Conservation (phyloP, 2,113 vertebrate genomes). For the Chrysemys picta region DNA sequence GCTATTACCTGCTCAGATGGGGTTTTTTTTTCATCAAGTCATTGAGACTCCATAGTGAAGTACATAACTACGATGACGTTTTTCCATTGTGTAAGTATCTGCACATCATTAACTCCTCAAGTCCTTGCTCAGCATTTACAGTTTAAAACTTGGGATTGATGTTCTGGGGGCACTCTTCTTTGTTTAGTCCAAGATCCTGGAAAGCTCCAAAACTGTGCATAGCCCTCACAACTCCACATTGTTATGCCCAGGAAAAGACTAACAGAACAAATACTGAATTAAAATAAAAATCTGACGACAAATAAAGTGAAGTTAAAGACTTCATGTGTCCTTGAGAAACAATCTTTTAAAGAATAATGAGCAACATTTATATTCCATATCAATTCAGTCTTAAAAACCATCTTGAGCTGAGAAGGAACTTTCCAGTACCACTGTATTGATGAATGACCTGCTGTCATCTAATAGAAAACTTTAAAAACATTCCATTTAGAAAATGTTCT, state of each 20-base stretch:
- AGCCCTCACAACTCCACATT: not conserved
- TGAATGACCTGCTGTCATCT: not conserved
- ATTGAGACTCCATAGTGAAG: not conserved
- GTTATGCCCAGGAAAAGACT: accelerated
- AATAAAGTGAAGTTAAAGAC: not conserved
- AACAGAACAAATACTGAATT: not conserved
- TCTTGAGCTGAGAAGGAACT: not conserved
- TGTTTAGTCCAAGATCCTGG: not conserved
- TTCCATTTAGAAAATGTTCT: not conserved
- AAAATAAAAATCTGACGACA: not conserved
- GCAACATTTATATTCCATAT: not conserved
- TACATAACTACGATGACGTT: not conserved
- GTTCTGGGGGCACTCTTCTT: not conserved
- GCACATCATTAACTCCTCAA: not conserved
- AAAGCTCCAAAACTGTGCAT: not conserved
- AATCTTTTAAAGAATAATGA: not conserved
- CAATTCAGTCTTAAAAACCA: not conserved
- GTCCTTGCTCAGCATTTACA: not conserved
- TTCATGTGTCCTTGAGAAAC: not conserved
- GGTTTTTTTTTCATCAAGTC: not conserved
- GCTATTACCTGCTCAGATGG: conserved; percentile 46
- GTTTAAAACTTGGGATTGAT: not conserved
- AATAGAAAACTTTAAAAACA: not conserved
- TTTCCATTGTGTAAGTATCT: not conserved
- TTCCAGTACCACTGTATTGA: not conserved